These are phyloP conservation scores for Lithobates pipiens DNA, from an alignment of 2,797 vertebrate species.

Conservation along the genomic window DNA sequence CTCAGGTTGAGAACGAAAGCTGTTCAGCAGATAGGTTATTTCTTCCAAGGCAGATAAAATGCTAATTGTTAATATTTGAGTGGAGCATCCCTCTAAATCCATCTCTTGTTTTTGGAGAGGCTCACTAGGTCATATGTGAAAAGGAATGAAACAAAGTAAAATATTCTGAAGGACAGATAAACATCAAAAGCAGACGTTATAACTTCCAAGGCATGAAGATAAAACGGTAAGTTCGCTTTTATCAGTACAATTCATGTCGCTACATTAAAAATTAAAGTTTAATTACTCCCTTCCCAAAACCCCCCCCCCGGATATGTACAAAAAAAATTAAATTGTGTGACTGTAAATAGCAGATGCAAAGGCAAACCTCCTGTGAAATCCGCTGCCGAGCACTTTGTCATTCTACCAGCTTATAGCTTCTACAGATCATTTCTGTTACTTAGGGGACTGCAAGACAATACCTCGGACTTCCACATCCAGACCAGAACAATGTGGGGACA, in stretches of 20 bases:
- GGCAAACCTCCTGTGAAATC: not conserved
- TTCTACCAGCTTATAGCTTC: not conserved
- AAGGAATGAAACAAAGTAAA: not conserved
- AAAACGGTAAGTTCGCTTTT: not conserved
- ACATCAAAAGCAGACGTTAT: not conserved
- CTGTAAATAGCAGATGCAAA: not conserved
- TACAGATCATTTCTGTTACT: not conserved
- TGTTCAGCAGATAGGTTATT: too few relatives aligned
- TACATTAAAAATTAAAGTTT: slow-evolving; percentile 1
- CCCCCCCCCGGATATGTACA: not conserved
- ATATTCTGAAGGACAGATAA: slow-evolving; percentile 1
- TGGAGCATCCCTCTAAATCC: not conserved
- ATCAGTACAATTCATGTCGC: not conserved
- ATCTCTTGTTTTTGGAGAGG: not conserved
- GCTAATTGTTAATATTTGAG: not conserved
- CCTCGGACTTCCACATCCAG: not conserved
- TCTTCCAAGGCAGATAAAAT: not conserved
- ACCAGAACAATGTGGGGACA: too few relatives aligned
- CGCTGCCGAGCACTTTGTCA: not conserved
- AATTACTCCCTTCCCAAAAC: not conserved
- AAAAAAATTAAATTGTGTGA: not conserved
- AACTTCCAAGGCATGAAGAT: not conserved
- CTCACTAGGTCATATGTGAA: not conserved
- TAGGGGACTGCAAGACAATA: not conserved
- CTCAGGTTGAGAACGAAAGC: not conserved